phyloP scores from a whole-genome alignment of 2,888 invertebrate species.

The Exocentrus adspersus region DNA sequence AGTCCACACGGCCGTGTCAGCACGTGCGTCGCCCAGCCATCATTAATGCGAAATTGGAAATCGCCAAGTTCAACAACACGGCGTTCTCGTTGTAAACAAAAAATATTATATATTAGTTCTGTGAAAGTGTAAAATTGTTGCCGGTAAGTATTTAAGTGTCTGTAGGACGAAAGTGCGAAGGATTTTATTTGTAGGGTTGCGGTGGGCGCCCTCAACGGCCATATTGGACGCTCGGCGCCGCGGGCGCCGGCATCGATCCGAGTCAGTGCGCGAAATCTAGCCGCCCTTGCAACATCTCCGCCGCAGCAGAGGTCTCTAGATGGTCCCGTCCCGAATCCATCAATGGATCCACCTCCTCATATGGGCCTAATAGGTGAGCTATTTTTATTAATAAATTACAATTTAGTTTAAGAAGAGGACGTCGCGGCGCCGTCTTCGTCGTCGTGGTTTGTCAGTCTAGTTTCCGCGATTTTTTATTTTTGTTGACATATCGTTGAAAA shows the following conservation, averaged over 20 bases:
- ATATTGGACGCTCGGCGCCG: conserved; percentile 39
- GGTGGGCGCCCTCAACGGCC: conserved; percentile 16
- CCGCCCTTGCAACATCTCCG: conserved; percentile 43
- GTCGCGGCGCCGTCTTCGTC: neutral
- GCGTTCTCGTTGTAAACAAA: neutral
- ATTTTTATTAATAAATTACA: no score
- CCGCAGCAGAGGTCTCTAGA: conserved; percentile 35
- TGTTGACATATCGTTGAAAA: neutral
- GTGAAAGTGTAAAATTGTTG: no score
- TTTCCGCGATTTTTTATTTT: no score
- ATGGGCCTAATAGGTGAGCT: conserved; percentile 27
- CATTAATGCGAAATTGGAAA: no score
- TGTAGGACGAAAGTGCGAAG: no score
- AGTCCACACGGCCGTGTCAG: no score
- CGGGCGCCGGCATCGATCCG: conserved; percentile 44
- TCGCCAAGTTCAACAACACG: no score
- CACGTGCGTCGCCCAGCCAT: no score
- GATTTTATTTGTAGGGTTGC: no score
- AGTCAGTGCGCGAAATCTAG: conserved; percentile 48
- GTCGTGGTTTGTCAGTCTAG: neutral
- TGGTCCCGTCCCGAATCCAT: conserved; percentile 40
- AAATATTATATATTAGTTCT: no score
- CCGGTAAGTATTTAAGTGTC: no score
- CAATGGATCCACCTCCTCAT: conserved; percentile 37
- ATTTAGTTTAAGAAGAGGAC: neutral